Evolutionary conservation across 2,797 vertebrate genomes (phyloP), one percentile per base, ranked within the genome.

Genomic region (Sebastes diaconus): DNA sequence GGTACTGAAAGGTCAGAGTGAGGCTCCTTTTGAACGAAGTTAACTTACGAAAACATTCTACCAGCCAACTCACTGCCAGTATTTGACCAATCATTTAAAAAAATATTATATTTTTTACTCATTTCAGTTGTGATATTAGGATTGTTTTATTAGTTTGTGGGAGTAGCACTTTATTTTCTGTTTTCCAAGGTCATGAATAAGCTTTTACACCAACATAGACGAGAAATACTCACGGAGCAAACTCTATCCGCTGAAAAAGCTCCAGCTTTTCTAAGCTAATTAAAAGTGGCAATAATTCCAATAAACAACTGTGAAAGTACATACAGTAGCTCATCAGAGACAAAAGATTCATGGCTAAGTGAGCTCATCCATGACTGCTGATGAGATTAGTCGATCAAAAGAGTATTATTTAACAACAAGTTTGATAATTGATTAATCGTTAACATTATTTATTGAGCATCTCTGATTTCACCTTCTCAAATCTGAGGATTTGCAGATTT

Each of bases 1-100:
- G 29, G 30, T 25, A 46, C 3, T 16, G 29, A 88, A 90, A 87
- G 86, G 85, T 90, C 85, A 86, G 24, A 4, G 54, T 5, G 59
- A 80, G 20, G 36, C 65, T 16, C n/a, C 24, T 50, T 30, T 30
- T 61, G 67, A 67, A 63, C 66, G 14, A 27, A 29, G 54, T 52
- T 60, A 54, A 57, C 9, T 27, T 0, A 16, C 13, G 29, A 2
- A 3, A 22, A 4, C 39, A 14, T 1, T 8, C 0, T 1, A 32
- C 4, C 27, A 57, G 67, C 12, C 1, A 16, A 30, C 9, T 25
- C 64, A 54, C 50, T 30, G 20, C 7, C 67, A 9, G 5, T 1
- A 6, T 65, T 55, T 10, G n/a, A 24, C 12, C 14, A 29, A 57
- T 24, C 24, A 3, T n/a, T n/a, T 8, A 12, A 20, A 70, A 32